A percentile compares a stretch with the other conserved stretches of the same genome.
Evolutionary conservation across 1,140 invertebrate genomes (phyloP).

Genomic region (Drosophila sp.): DNA sequence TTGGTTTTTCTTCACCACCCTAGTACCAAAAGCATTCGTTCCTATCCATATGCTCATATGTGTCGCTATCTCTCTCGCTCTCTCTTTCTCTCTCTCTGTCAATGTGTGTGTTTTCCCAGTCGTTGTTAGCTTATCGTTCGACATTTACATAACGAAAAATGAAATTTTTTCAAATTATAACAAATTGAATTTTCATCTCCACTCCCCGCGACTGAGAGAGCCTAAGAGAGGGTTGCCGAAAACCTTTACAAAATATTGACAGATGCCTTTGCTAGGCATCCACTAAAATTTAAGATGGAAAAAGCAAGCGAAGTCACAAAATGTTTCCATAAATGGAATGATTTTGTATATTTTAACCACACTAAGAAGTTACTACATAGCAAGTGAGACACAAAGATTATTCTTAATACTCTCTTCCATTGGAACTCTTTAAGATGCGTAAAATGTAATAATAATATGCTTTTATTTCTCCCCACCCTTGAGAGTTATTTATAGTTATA

Average conservation of each 20-base stretch:
- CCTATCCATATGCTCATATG: constrained; percentile 34
- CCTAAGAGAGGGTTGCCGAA: background rate
- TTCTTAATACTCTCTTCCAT: too few species aligned
- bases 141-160: constrained; percentile 75
- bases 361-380: background rate
- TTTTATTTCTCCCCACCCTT: too few species aligned
- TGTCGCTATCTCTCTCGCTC: background rate
- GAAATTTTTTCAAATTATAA: constrained; percentile 80
- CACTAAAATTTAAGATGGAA: background rate
- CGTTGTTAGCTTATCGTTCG: constrained; percentile 57
- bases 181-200: constrained; percentile 69
- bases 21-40: constrained; percentile 29
- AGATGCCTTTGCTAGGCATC: constrained; percentile 31
- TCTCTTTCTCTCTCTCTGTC: constrained; percentile 2
- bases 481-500: too few species aligned
- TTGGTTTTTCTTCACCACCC: constrained; percentile 54
- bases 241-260: constrained; percentile 23
- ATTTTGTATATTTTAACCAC: background rate
- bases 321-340: background rate
- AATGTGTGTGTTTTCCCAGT: constrained; percentile 11
- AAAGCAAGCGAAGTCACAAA: background rate
- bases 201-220: background rate
- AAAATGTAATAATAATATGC: too few species aligned
- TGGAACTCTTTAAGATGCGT: too few species aligned
- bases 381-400: background rate